Percentiles rank a stretch among this genome's conserved stretches.
phyloP scores from a whole-genome alignment of 2,797 vertebrate species.

The Oophaga sylvatica region DNA sequence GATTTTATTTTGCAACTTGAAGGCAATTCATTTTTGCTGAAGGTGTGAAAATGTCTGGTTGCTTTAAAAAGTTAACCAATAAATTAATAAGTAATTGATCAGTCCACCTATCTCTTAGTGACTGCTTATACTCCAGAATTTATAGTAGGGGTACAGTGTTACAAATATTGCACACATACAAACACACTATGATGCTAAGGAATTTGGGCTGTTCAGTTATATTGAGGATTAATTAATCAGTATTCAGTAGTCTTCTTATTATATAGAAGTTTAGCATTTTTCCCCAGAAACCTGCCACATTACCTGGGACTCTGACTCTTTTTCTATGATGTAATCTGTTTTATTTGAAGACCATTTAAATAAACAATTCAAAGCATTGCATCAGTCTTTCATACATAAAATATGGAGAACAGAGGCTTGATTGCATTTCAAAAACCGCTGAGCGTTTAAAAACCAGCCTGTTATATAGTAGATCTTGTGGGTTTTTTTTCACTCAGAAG shows the following conservation, averaged over 20 bases:
- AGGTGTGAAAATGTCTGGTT: neutral
- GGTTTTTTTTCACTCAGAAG: conserved; percentile 53
- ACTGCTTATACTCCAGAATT: neutral
- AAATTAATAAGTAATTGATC: neutral
- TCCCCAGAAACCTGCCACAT: conserved; percentile 18
- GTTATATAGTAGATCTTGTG: conserved; percentile 60
- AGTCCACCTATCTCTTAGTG: neutral
- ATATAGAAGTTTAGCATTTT: conserved; percentile 1
- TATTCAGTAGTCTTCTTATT: neutral
- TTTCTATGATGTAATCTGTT: conserved; percentile 56
- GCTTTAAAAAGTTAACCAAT: neutral
- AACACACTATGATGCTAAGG: neutral
- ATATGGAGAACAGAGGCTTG: conserved; percentile 59
- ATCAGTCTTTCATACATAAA: conserved; percentile 63
- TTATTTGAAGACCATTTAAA: conserved; percentile 62
- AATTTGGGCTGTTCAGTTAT: neutral
- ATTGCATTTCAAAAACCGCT: conserved; percentile 63
- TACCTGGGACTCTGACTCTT: conserved; percentile 13
- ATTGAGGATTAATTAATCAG: neutral
- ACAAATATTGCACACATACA: neutral
- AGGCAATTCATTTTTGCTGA: conserved; percentile 1
- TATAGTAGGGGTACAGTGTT: neutral
- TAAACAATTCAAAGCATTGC: conserved; percentile 62
- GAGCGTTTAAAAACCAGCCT: conserved; percentile 60
- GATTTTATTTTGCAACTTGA: conserved; percentile 10